Conservation (phyloP, 2,797 vertebrate genomes). For the Alosa sapidissima region DNA sequence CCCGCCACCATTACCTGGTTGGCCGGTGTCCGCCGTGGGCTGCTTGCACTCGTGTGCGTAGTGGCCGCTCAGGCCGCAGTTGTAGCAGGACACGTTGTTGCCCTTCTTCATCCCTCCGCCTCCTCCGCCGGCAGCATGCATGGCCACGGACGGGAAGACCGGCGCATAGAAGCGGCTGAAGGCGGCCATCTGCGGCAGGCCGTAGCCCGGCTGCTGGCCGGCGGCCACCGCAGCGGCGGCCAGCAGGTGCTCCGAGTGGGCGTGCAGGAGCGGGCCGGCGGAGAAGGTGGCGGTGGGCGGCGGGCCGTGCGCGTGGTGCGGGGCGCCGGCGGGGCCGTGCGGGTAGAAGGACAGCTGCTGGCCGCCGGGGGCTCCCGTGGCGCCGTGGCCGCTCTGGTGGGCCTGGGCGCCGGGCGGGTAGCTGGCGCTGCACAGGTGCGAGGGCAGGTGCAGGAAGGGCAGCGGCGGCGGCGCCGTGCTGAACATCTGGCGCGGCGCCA, state of each 20-base stretch:
- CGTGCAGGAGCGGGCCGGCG: slow-evolving; percentile 73
- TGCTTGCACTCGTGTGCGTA: slow-evolving; percentile 90
- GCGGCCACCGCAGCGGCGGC: slow-evolving; percentile 53
- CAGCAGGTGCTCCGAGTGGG: slow-evolving; percentile 82
- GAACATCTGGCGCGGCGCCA: slow-evolving; percentile 81
- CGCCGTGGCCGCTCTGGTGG: slow-evolving; percentile 73
- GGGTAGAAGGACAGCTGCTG: slow-evolving; percentile 82
- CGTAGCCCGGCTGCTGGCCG: slow-evolving; percentile 75
- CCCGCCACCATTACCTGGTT: slow-evolving; percentile 77
- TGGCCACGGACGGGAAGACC: slow-evolving; percentile 75
- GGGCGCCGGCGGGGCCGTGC: slow-evolving; percentile 66
- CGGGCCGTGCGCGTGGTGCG: slow-evolving; percentile 69
- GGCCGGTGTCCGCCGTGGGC: slow-evolving; percentile 81
- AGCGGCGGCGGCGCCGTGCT: slow-evolving; percentile 62
- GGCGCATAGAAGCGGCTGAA: slow-evolving; percentile 78
- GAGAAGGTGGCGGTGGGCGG: slow-evolving; percentile 73
- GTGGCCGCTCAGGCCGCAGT: slow-evolving; percentile 86
- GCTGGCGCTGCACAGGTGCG: slow-evolving; percentile 79
- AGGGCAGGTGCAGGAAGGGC: slow-evolving; percentile 79
- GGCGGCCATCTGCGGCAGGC: slow-evolving; percentile 80
- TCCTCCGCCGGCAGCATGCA: slow-evolving; percentile 72
- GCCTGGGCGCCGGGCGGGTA: slow-evolving; percentile 84
- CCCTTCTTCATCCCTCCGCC: slow-evolving; percentile 80
- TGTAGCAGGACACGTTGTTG: slow-evolving; percentile 84
- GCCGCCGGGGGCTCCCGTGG: neutral